Conservation (phyloP, 2,797 vertebrate species). For the Manis pentadactyla region DNA sequence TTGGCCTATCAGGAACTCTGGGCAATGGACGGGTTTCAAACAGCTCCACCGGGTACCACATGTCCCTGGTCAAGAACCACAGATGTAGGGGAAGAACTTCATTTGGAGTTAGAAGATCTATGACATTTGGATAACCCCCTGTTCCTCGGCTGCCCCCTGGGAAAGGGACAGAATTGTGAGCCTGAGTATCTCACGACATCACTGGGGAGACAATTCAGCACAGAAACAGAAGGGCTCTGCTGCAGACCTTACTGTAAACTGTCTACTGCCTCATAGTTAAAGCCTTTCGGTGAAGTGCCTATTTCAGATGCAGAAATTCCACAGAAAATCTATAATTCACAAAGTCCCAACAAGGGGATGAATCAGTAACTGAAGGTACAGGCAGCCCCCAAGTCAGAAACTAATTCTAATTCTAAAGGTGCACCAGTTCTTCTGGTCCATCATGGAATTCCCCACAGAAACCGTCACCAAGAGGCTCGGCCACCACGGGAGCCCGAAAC, state of each 20-base stretch:
- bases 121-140: fast-evolving
- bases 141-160: fast-evolving
- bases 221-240: not conserved
- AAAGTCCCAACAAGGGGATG: not conserved
- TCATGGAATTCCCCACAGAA: not conserved
- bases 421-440: not conserved
- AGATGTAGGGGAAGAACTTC: fast-evolving
- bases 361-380: not conserved
- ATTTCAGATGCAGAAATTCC: not conserved
- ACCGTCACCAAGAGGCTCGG: not conserved
- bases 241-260: not conserved
- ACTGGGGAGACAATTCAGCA: not conserved
- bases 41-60: not conserved
- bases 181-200: not conserved
- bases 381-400: not conserved
- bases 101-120: not conserved
- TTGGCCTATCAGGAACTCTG: too few species aligned
- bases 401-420: not conserved
- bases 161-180: not conserved
- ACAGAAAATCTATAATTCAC: not conserved
- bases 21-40: not conserved
- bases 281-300: not conserved
- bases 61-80: not conserved
- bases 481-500: not conserved
- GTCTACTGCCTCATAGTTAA: not conserved